These are phyloP conservation scores for Patiria pectinifera DNA, from an alignment of 53 echinoderm and acorn worm genomes.

Conservation along the genomic window DNA sequence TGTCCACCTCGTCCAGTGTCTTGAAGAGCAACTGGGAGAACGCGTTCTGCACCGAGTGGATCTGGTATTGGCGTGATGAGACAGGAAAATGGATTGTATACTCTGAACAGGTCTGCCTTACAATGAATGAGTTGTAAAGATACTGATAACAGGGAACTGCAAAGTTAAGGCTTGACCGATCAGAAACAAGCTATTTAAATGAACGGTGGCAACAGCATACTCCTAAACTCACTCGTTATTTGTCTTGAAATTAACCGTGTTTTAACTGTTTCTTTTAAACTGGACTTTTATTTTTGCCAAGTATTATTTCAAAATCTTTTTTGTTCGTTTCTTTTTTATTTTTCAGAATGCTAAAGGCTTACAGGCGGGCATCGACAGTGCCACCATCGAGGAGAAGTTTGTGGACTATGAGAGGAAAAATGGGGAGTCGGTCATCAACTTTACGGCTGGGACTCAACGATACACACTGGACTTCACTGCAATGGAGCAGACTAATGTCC, in stretches of 20 bases:
- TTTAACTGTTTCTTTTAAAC: too few relatives aligned
- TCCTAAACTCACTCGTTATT: too few relatives aligned
- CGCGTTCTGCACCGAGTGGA: conserved; percentile 63
- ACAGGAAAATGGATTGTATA: conserved; percentile 27
- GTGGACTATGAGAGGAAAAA: conserved; percentile 17
- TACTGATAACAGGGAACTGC: not conserved
- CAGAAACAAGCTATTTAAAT: too few relatives aligned
- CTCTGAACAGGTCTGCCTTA: conserved; percentile 35
- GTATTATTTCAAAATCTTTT: too few relatives aligned
- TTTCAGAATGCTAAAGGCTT: conserved; percentile 34
- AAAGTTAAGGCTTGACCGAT: too few relatives aligned
- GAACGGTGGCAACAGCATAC: too few relatives aligned
- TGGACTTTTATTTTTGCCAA: too few relatives aligned
- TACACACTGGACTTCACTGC: conserved; percentile 46
- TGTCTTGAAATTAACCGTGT: too few relatives aligned
- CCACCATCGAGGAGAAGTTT: conserved; percentile 29
- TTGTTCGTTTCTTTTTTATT: not conserved
- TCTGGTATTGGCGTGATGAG: conserved; percentile 69
- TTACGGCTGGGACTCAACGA: conserved; percentile 19
- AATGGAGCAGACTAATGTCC: conserved; percentile 56
- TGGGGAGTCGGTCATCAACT: not conserved
- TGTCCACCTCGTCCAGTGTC: conserved; percentile 47
- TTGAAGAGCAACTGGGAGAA: conserved; percentile 13
- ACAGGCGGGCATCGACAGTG: conserved; percentile 34
- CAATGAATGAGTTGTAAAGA: too few relatives aligned